Conservation (phyloP, 2,888 invertebrate genomes). For the Dasysyrphus albostriatus region DNA sequence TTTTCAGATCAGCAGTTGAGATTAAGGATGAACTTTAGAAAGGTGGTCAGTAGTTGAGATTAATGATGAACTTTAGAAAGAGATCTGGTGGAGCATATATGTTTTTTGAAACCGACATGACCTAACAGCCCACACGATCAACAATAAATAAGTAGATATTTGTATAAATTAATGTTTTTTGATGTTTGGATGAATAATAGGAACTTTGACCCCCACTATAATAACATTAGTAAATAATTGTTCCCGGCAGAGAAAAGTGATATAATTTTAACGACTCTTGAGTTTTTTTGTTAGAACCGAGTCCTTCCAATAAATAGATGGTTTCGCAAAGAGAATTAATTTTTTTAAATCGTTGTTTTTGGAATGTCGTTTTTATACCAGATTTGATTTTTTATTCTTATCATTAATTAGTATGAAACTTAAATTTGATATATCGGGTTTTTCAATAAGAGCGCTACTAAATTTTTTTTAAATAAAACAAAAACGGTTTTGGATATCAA, state of each 20-base stretch:
- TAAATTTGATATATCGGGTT: too few species aligned
- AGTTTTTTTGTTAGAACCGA: background rate
- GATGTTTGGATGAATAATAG: background rate
- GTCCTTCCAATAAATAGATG: background rate
- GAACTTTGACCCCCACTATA: background rate
- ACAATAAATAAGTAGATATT: background rate
- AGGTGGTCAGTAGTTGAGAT: background rate
- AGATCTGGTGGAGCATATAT: background rate
- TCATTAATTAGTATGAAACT: too few species aligned
- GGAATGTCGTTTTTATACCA: background rate
- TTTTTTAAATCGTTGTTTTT: background rate
- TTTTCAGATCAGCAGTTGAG: conserved; percentile 47
- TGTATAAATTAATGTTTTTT: conserved; percentile 6
- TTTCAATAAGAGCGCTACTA: too few species aligned
- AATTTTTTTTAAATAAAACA: too few species aligned
- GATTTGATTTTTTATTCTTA: too few species aligned
- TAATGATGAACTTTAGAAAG: conserved; percentile 53
- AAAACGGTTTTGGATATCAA: too few species aligned
- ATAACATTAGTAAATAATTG: background rate
- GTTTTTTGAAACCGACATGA: background rate
- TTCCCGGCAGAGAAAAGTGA: background rate
- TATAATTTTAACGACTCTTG: background rate
- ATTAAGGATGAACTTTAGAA: conserved; percentile 59
- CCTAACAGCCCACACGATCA: background rate
- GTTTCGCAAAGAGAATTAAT: background rate